Evolutionary conservation across 2,797 vertebrate species (phyloP), one percentile per base, ranked within the genome.

Genomic region (Chloroceryle inda): DNA sequence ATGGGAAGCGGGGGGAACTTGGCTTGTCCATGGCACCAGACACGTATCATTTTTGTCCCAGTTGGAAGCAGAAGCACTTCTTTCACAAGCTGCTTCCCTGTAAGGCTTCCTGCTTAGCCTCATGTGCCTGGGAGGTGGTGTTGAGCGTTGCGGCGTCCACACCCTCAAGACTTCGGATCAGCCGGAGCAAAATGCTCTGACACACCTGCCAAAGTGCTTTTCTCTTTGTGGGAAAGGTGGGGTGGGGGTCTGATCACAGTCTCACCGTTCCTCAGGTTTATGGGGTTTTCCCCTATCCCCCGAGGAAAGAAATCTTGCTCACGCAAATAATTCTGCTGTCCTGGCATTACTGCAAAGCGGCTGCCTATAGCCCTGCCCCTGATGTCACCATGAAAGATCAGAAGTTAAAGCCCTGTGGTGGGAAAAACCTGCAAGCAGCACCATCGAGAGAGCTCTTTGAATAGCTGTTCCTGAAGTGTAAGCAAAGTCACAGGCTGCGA

Each of bases 351-450:
- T 91, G 80, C 76, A 75, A 29, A 88, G 49, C 31, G 38, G 2
- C 79, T 96, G 89, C 87, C 79, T 81, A 16, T 88, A 78, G 53
- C 76, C 61, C 67, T 96, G 77, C 71, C 67, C 63, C n/a, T 53
- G 0, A 37, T 79, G 85, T 71, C 88, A 89, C 76, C 73, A 33
- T 4, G 8, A 61, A 87, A 53, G 56, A 82, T 74, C 37, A 49
- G 29, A 90, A 79, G 44, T 71, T 86, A 88, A 89, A 90, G 63
- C 61, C 69, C 81, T 53, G 44, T 79, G 31, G 64, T 42, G 73
- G 31, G 55, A 9, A 75, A 59, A 81, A 66, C 68, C 89, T 94
- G 72, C 85, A 74, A 90, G 93, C 71, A 76, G 77, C 66, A 49
- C 18, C 84, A 89, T 56, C 52, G 49, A 63, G 58, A 56, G 29